A percentile compares a stretch with the other conserved stretches of the same genome.
These are phyloP conservation scores for Drosophila leontia DNA, from an alignment of 1,140 invertebrate genomes.

Conservation along the genomic window DNA sequence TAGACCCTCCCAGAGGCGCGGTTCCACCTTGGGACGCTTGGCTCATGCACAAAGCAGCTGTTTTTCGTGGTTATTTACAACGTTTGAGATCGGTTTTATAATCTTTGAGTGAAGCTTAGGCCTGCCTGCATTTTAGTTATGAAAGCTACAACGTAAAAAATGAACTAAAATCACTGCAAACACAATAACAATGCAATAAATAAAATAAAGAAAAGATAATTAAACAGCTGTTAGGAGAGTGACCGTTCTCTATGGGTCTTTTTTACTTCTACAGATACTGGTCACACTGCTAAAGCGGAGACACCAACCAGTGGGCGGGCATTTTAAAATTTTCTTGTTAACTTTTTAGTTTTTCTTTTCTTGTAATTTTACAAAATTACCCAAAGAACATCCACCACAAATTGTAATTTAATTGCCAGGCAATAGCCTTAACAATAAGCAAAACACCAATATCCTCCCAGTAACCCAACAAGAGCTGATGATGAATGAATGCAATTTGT, in stretches of 20 bases:
- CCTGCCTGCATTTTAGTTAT: not conserved
- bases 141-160: not conserved
- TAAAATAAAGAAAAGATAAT: slow-evolving; percentile 7
- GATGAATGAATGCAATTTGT: slow-evolving; percentile 83
- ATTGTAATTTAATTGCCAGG: slow-evolving; percentile 77
- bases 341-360: too few relatives aligned
- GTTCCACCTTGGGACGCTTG: too few relatives aligned
- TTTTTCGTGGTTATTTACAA: not conserved
- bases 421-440: slow-evolving; percentile 33
- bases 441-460: slow-evolving; percentile 26
- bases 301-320: not conserved
- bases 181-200: slow-evolving; percentile 8
- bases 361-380: slow-evolving; percentile 17
- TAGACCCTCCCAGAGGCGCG: not conserved
- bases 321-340: slow-evolving; percentile 3
- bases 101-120: not conserved
- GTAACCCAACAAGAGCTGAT: slow-evolving; percentile 34
- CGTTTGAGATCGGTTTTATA: not conserved
- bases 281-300: not conserved
- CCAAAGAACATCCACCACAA: slow-evolving; percentile 44
- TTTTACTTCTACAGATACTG: not conserved
- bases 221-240: slow-evolving; percentile 13
- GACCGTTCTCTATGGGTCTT: not conserved
- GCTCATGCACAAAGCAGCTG: slow-evolving; percentile 9
- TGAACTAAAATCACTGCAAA: slow-evolving; percentile 2